Evolutionary conservation across 1,140 invertebrate species (phyloP).

Genomic region (Drosophila pseudoobscura): DNA sequence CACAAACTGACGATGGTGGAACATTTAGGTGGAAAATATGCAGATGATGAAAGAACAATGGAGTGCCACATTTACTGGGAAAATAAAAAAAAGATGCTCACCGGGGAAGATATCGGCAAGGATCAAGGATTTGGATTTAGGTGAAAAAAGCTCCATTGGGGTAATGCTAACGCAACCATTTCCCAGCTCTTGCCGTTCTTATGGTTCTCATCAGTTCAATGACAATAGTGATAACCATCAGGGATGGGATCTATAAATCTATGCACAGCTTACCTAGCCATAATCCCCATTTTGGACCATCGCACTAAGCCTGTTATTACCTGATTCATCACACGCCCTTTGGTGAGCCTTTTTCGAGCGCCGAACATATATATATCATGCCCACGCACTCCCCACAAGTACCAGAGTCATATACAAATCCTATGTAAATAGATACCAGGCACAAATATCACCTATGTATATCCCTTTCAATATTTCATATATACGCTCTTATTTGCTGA

Average conservation of each 20-base stretch:
- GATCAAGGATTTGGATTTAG: too few species aligned
- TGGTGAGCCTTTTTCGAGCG: conserved; percentile 16
- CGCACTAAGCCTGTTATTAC: conserved; percentile 42
- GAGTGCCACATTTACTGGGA: background rate
- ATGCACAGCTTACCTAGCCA: conserved; percentile 24
- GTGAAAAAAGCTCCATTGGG: too few species aligned
- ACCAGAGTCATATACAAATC: conserved; percentile 8
- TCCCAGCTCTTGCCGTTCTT: too few species aligned
- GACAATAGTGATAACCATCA: background rate
- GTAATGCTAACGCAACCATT: too few species aligned
- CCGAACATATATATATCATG: conserved; percentile 38
- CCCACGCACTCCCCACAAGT: conserved; percentile 16
- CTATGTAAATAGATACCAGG: background rate
- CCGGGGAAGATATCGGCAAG: too few species aligned
- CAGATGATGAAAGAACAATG: conserved; percentile 33
- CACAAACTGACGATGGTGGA: background rate
- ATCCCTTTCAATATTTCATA: conserved; percentile 56
- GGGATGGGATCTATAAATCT: conserved; percentile 1
- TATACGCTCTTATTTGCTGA: conserved; percentile 35
- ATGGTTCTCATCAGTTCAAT: background rate
- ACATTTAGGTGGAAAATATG: conserved; percentile 22
- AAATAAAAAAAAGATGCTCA: background rate
- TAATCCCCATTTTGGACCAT: conserved; percentile 45
- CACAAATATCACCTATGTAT: conserved; percentile 33
- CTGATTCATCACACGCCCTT: conserved; percentile 48